Base-by-base conservation (phyloP, 2,888 invertebrate genomes). In the Zhengitettix transpicula region DNA sequence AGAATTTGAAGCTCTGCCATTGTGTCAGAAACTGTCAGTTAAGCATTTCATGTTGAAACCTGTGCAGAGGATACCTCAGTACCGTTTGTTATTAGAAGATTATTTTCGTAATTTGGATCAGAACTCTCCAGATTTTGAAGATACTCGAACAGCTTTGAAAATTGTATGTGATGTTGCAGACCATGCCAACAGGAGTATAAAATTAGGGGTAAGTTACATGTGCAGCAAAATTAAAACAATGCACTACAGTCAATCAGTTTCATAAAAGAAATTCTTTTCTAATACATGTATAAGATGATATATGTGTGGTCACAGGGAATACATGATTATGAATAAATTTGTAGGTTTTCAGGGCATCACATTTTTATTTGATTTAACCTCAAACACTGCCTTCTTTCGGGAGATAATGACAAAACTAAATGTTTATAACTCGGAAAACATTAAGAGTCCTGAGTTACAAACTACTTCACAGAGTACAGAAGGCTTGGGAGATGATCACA, bases 21-120 rank as follows among this genome's bases (percentile, higher is more conserved):
- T 61, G 10, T 64, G 64, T 55, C 69, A 71, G 58, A 78, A 78
- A 66, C 70, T 84, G 54, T 75, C 78, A 1, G 64, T 84, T 56
- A 77, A 78, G 56, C 82, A 82, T 72, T 82, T 80, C 66, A 81
- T 84, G 81, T 71, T 83, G 61, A 83, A 82, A 70, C 83, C 83
- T 0, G 79, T 84, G 60, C 83, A 84, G 68, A 72, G 83, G 67
- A 78, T 84, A 63, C 82, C 82, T n/a, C 81, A 83, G 68, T 83
- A 83, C 69, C 75, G 78, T 65, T 71, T 83, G 5, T 71, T 83
- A 10, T 71, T 83, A 16, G 78, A 80, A 69, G 79, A 81, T 69
- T 84, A 83, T 69, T 68, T 79, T 58, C 77, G 76, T 65, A 75
- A 78, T 65, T 73, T 82, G 56, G 68, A 73, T 10, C 70, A 71